Conservation (phyloP, 2,888 invertebrate species). For the Pyrochroa serraticornis region DNA sequence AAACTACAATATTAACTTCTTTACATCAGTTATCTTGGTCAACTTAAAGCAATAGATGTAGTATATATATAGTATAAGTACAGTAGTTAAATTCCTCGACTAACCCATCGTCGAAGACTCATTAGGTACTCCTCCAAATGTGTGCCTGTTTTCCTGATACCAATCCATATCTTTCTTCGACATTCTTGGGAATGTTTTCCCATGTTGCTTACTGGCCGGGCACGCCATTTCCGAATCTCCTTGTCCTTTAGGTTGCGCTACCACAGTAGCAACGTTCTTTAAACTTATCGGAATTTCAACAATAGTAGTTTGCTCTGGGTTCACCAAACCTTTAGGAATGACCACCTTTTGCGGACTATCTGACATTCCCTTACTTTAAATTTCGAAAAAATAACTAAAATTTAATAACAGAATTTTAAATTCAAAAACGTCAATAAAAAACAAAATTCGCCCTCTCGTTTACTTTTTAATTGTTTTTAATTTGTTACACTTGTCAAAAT, state of each 20-base stretch:
- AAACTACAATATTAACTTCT: too few species aligned
- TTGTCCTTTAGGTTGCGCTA: constrained; percentile 37
- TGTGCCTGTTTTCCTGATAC: too few species aligned
- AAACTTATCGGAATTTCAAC: constrained; percentile 49
- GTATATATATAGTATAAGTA: too few species aligned
- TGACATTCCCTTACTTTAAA: constrained; percentile 6
- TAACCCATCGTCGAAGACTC: too few species aligned
- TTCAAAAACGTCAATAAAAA: not conserved
- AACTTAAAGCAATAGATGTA: too few species aligned
- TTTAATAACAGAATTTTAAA: constrained; percentile 7
- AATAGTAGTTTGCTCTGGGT: constrained; percentile 48
- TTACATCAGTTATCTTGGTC: too few species aligned
- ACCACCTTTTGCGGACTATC: constrained; percentile 42
- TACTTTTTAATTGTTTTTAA: constrained; percentile 1
- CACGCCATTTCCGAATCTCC: not conserved
- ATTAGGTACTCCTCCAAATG: too few species aligned
- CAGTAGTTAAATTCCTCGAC: too few species aligned
- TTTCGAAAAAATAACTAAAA: constrained; percentile 16
- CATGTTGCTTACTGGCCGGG: not conserved
- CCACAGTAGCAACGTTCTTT: constrained; percentile 44
- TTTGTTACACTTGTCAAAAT: constrained; percentile 12
- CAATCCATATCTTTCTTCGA: not conserved
- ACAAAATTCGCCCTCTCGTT: too few species aligned
- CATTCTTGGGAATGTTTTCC: not conserved
- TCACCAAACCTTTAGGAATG: constrained; percentile 49